Conservation (phyloP, 2,113 vertebrate genomes). For the Gorsachius goisagi region DNA sequence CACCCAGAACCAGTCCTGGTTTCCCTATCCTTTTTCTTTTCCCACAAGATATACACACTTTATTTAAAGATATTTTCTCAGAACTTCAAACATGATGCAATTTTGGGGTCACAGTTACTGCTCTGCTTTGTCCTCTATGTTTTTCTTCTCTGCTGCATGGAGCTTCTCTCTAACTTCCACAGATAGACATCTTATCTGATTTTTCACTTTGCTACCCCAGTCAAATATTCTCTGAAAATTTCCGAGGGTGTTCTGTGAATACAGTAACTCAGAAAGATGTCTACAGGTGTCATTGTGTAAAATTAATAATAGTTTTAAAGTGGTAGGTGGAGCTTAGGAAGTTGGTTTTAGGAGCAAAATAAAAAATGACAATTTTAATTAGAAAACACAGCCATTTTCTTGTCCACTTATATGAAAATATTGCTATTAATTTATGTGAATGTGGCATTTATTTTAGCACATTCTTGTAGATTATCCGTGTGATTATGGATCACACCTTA, state of each 20-base stretch:
- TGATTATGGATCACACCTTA: neutral
- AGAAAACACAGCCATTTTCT: neutral
- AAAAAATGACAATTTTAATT: neutral
- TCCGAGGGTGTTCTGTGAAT: neutral
- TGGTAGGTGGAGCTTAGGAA: neutral
- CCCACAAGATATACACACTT: neutral
- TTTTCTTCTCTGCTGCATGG: neutral
- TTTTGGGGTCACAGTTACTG: neutral
- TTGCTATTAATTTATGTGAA: neutral
- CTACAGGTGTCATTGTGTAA: neutral
- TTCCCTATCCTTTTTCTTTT: neutral
- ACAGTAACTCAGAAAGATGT: fast-evolving
- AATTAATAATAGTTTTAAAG: neutral
- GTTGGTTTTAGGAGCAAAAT: neutral
- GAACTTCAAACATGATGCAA: neutral
- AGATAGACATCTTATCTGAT: neutral
- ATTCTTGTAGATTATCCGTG: neutral
- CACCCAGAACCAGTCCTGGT: neutral
- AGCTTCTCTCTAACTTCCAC: neutral
- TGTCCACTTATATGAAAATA: neutral
- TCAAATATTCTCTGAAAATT: neutral
- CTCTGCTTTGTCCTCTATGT: neutral
- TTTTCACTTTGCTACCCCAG: neutral
- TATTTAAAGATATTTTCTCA: neutral
- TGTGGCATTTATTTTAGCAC: neutral